Evolutionary conservation across 1,140 invertebrate species (phyloP).

Genomic region (Acromyrmex echinatior): DNA sequence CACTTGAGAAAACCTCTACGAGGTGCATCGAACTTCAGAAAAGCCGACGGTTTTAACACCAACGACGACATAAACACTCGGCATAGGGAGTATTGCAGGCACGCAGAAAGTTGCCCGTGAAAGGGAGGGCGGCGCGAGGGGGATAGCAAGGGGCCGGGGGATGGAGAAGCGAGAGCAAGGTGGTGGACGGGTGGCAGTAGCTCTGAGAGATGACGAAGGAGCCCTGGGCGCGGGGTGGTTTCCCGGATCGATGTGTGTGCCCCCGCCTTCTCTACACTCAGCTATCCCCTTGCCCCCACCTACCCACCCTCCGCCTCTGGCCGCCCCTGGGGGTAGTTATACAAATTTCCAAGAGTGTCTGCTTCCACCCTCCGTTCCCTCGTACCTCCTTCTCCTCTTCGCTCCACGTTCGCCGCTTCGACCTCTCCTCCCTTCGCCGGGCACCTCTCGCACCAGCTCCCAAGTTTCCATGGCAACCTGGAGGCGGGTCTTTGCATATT

Average conservation of each 20-base stretch:
- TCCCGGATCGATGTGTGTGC: conserved; percentile 84
- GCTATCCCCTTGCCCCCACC: conserved; percentile 66
- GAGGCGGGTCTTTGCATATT: conserved; percentile 85
- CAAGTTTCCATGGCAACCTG: conserved; percentile 81
- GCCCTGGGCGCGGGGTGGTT: conserved; percentile 77
- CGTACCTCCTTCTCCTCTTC: conserved; percentile 68
- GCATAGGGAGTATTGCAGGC: conserved; percentile 68
- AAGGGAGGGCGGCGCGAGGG: conserved; percentile 62
- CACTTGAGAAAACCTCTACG: conserved; percentile 8
- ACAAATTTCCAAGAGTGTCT: conserved; percentile 86
- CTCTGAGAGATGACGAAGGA: conserved; percentile 82
- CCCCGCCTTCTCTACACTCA: conserved; percentile 72
- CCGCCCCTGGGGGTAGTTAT: conserved; percentile 85
- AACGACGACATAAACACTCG: conserved; percentile 77
- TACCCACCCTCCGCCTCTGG: conserved; percentile 73
- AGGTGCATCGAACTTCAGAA: conserved; percentile 43
- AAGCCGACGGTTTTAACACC: conserved; percentile 75
- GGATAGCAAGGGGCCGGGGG: background rate
- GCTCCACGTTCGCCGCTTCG: conserved; percentile 64
- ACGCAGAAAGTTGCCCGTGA: conserved; percentile 69
- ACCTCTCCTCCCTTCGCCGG: conserved; percentile 78
- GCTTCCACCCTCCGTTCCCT: conserved; percentile 75
- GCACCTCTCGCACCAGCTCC: conserved; percentile 81
- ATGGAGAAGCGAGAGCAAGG: conserved; percentile 67
- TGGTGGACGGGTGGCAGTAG: conserved; percentile 76